A percentile compares a stretch with the other conserved stretches of the same genome.
These are phyloP conservation scores for Cotesia chilonis DNA, from an alignment of 1,140 invertebrate genomes.

Conservation along the genomic window DNA sequence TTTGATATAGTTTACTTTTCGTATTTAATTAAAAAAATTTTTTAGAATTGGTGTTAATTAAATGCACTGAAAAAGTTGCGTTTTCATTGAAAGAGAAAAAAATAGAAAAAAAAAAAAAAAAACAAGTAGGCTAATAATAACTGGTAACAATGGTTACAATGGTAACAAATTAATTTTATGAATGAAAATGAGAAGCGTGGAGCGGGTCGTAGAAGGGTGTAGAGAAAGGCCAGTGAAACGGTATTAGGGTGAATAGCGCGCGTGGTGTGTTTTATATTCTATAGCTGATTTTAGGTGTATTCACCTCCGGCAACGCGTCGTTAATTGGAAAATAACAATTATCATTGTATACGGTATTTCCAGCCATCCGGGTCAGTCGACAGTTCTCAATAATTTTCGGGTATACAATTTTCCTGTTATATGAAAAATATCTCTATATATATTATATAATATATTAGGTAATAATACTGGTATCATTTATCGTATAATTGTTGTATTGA, in stretches of 20 bases:
- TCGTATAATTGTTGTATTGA: not conserved
- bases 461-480: not conserved
- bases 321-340: slow-evolving; percentile 40
- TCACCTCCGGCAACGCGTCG: slow-evolving; percentile 26
- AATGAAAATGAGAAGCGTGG: no score
- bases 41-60: not conserved
- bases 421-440: not conserved
- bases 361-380: not conserved
- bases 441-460: not conserved
- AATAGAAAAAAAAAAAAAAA: not conserved
- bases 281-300: not conserved
- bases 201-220: no score
- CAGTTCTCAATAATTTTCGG: not conserved
- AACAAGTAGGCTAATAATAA: not conserved
- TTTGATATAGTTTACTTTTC: no score
- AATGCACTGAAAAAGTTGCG: not conserved
- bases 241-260: not conserved
- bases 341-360: slow-evolving; percentile 31
- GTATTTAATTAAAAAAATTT: no score
- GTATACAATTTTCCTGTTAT: not conserved
- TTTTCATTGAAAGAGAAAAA: not conserved
- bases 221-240: not conserved
- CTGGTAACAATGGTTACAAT: slow-evolving; percentile 21
- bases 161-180: not conserved
- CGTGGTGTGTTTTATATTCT: no score